A percentile compares a stretch with the other conserved stretches of the same genome.
Evolutionary conservation across 2,113 vertebrate species (phyloP).

Genomic region (Ophthalmolycus amberensis): DNA sequence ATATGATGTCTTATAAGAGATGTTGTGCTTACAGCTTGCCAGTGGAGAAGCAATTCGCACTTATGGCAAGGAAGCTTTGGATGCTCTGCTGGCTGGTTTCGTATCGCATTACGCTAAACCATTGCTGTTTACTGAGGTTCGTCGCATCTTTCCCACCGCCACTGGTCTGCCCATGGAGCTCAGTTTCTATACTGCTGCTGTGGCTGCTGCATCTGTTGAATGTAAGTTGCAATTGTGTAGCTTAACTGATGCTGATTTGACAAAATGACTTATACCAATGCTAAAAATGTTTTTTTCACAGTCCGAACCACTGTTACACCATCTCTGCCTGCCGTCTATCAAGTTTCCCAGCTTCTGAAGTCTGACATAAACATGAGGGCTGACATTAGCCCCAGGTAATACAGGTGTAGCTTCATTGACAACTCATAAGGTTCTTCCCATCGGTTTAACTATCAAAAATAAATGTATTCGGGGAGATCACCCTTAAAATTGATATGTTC

Average conservation of each 20-base stretch:
- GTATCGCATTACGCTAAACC: conserved; percentile 76
- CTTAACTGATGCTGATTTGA: neutral
- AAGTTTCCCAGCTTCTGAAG: conserved; percentile 72
- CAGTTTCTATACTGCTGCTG: conserved; percentile 77
- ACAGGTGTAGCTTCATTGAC: neutral
- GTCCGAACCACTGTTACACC: conserved; percentile 74
- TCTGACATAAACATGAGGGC: conserved; percentile 76
- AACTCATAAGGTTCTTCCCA: neutral
- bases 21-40: conserved; percentile 64
- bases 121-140: conserved; percentile 80
- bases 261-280: neutral
- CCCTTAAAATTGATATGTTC: conserved; percentile 3
- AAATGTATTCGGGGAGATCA: neutral
- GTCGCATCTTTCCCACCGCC: conserved; percentile 81
- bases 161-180: conserved; percentile 86
- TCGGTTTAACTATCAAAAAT: neutral
- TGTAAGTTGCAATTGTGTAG: conserved; percentile 68
- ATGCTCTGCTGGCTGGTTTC: conserved; percentile 71
- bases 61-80: conserved; percentile 56
- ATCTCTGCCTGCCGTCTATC: conserved; percentile 64
- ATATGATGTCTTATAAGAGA: neutral
- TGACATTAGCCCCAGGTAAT: conserved; percentile 79
- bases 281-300: conserved; percentile 46
- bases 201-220: conserved; percentile 69
- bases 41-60: conserved; percentile 39